These are phyloP conservation scores for Phyllotis vaccarum DNA, from an alignment of 2,797 vertebrate species.

Conservation along the genomic window DNA sequence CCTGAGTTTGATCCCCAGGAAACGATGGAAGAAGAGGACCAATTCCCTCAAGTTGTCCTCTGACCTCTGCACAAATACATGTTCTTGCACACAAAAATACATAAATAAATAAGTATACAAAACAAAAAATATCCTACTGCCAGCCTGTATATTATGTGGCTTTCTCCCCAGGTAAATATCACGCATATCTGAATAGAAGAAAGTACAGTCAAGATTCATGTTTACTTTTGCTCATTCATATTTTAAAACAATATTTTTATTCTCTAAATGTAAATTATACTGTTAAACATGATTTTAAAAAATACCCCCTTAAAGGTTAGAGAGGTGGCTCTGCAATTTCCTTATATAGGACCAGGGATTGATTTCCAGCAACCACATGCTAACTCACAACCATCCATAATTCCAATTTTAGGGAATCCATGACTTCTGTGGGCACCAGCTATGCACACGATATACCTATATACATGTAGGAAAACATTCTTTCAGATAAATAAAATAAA, in stretches of 20 bases:
- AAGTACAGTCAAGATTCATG: not conserved
- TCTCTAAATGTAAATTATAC: not conserved
- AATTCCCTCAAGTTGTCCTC: not conserved
- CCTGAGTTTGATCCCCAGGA: not conserved
- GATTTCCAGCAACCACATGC: not conserved
- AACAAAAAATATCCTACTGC: not conserved
- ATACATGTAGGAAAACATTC: not conserved
- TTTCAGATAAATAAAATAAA: not conserved
- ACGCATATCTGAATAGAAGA: not conserved
- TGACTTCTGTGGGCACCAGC: not conserved
- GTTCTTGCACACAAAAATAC: not conserved
- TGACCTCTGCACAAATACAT: not conserved
- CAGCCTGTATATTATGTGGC: not conserved
- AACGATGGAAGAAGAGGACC: not conserved
- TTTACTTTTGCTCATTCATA: conserved; percentile 15
- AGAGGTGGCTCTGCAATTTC: not conserved
- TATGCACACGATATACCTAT: not conserved
- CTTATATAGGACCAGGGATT: not conserved
- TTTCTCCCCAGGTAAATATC: not conserved
- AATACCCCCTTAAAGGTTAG: not conserved
- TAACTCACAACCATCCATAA: not conserved
- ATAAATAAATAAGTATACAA: not conserved
- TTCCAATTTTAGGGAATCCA: not conserved
- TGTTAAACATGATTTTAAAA: not conserved
- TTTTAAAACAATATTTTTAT: conserved; percentile 17